These are phyloP conservation scores for Coremacera marginata DNA, from an alignment of 2,888 invertebrate genomes.

Conservation along the genomic window DNA sequence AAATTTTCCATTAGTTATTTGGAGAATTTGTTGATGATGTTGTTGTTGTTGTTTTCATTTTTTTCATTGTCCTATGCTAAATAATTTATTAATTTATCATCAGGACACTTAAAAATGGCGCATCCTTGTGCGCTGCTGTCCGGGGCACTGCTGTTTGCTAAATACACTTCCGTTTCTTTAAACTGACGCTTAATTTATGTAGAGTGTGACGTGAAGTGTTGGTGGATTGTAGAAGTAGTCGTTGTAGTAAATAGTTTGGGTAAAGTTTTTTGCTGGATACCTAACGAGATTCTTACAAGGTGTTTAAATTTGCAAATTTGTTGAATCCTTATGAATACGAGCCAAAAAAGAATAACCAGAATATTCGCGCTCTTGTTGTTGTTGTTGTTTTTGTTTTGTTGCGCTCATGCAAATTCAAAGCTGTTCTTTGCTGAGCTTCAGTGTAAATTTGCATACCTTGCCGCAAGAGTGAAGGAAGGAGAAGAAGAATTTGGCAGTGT, in stretches of 20 bases:
- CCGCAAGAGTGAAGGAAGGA: background rate
- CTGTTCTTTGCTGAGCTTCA: constrained; percentile 2
- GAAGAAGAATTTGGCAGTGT: background rate
- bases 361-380: background rate
- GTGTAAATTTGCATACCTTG: constrained; percentile 22
- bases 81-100: too few species aligned
- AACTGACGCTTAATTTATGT: constrained; percentile 12
- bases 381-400: background rate
- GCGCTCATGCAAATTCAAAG: constrained; percentile 23
- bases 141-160: background rate
- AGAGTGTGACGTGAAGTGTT: background rate
- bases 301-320: constrained; percentile 34
- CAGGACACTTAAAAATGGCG: constrained; percentile 8
- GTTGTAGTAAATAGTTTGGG: background rate
- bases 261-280: background rate
- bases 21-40: background rate
- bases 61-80: background rate
- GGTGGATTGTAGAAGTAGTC: too few species aligned
- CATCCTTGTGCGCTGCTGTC: background rate
- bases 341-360: constrained; percentile 8
- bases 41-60: background rate
- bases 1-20: too few species aligned
- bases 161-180: background rate
- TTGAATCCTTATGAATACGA: constrained; percentile 18
- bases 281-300: constrained; percentile 28